Evolutionary conservation across 2,797 vertebrate genomes (phyloP).

Genomic region (Lithobates sylvaticus): DNA sequence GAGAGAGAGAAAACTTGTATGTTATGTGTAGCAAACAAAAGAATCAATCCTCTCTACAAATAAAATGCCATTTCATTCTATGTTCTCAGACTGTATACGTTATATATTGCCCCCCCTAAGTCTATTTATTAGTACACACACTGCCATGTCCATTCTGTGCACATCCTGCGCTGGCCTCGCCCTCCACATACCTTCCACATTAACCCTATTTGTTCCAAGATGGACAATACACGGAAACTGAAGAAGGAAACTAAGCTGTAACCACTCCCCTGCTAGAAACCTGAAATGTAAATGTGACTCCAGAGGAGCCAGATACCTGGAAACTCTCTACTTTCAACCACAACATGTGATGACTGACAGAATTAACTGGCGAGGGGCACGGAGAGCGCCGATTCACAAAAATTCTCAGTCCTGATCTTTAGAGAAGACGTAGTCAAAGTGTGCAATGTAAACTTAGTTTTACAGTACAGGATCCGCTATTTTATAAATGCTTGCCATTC

Average conservation of each 20-base stretch:
- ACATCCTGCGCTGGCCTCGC: slow-evolving; percentile 58
- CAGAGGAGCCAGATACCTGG: slow-evolving; percentile 31
- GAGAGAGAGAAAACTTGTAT: background rate
- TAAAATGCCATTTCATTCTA: background rate
- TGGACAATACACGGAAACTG: slow-evolving; percentile 58
- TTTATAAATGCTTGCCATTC: too few species aligned
- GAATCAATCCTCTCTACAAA: background rate
- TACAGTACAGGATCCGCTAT: too few species aligned
- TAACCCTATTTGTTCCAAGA: slow-evolving; percentile 48
- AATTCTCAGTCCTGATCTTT: background rate
- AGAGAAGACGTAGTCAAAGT: too few species aligned
- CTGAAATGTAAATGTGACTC: slow-evolving; percentile 8
- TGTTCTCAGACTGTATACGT: background rate
- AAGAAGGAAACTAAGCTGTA: slow-evolving; percentile 50
- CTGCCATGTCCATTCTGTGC: slow-evolving; percentile 30
- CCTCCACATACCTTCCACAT: slow-evolving; percentile 56
- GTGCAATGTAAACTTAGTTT: too few species aligned
- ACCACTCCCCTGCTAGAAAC: slow-evolving; percentile 40
- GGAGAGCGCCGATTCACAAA: background rate
- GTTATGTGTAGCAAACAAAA: background rate
- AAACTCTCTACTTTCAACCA: background rate
- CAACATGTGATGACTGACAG: background rate
- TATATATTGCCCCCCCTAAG: background rate
- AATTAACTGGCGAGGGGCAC: background rate
- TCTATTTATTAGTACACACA: slow-evolving; percentile 13